These are phyloP conservation scores for Laothoe populi DNA, from an alignment of 2,888 invertebrate species.

Conservation along the genomic window DNA sequence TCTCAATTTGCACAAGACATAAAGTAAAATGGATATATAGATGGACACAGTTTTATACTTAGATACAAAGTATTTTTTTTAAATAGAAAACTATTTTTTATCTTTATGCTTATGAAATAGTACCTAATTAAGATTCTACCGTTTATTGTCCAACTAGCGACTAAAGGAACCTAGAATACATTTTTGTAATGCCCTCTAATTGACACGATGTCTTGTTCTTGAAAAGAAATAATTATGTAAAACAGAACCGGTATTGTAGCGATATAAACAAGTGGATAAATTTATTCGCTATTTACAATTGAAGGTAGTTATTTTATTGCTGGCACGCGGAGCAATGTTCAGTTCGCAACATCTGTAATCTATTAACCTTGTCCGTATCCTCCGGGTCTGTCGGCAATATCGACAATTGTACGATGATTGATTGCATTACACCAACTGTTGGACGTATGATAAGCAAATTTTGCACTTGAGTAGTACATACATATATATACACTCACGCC, in stretches of 20 bases:
- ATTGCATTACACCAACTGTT: constrained; percentile 57
- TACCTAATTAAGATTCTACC: no score
- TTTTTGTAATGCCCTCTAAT: constrained; percentile 19
- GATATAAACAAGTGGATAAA: constrained; percentile 39
- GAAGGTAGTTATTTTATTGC: constrained; percentile 36
- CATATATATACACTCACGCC: no score
- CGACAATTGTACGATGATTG: constrained; percentile 53
- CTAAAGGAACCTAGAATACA: neutral
- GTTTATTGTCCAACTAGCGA: neutral
- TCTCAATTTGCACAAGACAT: no score
- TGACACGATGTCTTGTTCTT: constrained; percentile 33
- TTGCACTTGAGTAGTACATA: constrained; percentile 28
- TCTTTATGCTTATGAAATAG: no score
- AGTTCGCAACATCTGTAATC: constrained; percentile 56
- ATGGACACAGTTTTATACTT: no score
- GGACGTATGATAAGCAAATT: constrained; percentile 37
- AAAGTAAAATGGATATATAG: no score
- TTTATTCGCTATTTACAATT: constrained; percentile 46
- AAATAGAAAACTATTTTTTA: no score
- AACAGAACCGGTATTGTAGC: constrained; percentile 33
- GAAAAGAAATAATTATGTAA: constrained; percentile 33
- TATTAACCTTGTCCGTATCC: constrained; percentile 63
- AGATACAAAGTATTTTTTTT: no score
- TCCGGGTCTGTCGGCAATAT: constrained; percentile 46
- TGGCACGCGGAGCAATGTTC: constrained; percentile 46